A percentile compares a stretch with the other conserved stretches of the same genome.
phyloP scores from a whole-genome alignment of 2,797 vertebrate species.

The Leptoclinus maculatus region DNA sequence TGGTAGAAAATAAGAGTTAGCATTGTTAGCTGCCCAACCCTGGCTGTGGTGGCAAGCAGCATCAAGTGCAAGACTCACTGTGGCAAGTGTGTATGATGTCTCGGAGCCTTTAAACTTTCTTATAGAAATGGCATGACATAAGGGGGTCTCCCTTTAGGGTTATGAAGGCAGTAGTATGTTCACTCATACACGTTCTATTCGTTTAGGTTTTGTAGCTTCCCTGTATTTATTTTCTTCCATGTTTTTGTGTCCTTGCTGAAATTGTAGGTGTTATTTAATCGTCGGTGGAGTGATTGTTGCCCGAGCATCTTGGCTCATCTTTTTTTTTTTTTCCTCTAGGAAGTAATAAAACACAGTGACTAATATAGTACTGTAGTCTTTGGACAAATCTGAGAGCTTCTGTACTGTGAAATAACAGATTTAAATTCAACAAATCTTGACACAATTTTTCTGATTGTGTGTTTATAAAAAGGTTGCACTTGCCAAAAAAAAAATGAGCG shows the following conservation, averaged over 20 bases:
- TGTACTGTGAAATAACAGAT: slow-evolving; percentile 47
- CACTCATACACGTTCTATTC: slow-evolving; percentile 62
- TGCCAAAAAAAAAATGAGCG: slow-evolving; percentile 30
- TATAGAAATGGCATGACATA: slow-evolving; percentile 82
- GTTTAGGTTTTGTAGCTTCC: slow-evolving; percentile 58
- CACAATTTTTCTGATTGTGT: slow-evolving; percentile 18
- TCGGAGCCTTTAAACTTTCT: slow-evolving; percentile 82
- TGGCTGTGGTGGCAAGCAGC: slow-evolving; percentile 43
- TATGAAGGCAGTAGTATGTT: slow-evolving; percentile 62
- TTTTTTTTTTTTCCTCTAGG: slow-evolving; percentile 21
- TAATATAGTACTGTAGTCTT: slow-evolving; percentile 39
- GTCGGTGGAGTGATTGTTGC: slow-evolving; percentile 54
- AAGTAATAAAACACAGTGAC: slow-evolving; percentile 30
- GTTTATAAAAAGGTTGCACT: slow-evolving; percentile 4
- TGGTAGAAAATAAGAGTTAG: slow-evolving; percentile 59
- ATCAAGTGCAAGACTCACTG: slow-evolving; percentile 51
- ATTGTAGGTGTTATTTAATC: slow-evolving; percentile 61
- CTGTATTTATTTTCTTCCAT: slow-evolving; percentile 53
- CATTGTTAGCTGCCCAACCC: slow-evolving; percentile 55
- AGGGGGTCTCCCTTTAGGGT: slow-evolving; percentile 60
- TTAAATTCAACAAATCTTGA: background rate
- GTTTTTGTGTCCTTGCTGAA: slow-evolving; percentile 59
- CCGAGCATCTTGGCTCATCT: slow-evolving; percentile 32
- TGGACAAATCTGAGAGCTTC: slow-evolving; percentile 44
- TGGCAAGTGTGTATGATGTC: slow-evolving; percentile 56